Conservation (phyloP, 2,797 vertebrate genomes). For the Psittacula echo region DNA sequence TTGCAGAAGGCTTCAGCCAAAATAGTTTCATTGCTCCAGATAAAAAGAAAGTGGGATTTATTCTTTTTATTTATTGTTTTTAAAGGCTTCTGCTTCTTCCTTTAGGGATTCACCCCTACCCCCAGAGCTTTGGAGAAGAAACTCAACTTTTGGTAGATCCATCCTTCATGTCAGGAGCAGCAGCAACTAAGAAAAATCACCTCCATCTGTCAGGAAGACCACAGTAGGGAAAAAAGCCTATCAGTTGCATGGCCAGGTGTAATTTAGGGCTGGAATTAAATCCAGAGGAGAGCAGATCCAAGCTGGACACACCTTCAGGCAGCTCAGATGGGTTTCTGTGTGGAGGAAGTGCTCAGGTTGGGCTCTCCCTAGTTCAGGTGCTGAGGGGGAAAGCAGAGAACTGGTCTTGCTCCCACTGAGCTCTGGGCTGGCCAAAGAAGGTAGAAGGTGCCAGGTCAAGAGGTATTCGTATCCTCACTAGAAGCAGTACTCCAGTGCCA, state of each 20-base stretch:
- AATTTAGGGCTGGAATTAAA: not conserved
- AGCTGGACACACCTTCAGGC: accelerated
- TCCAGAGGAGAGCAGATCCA: not conserved
- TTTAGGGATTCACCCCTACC: not conserved
- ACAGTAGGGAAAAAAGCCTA: not conserved
- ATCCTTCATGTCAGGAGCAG: not conserved
- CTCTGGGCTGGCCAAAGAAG: not conserved
- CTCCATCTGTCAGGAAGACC: not conserved
- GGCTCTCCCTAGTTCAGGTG: not conserved
- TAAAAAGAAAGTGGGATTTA: not conserved
- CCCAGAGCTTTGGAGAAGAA: not conserved
- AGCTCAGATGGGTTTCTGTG: not conserved
- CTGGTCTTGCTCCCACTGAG: not conserved
- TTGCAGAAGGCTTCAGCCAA: not conserved
- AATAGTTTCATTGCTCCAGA: not conserved
- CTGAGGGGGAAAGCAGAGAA: not conserved
- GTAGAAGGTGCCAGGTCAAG: not conserved
- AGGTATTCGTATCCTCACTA: not conserved
- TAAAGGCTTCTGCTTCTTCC: not conserved
- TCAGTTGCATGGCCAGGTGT: accelerated
- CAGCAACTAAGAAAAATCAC: not conserved
- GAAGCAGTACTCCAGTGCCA: not conserved
- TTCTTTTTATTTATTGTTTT: not conserved
- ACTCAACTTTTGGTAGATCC: not conserved
- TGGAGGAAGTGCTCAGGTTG: not conserved